Evolutionary conservation across 2,797 vertebrate genomes (phyloP).

Genomic region (Sitta carolinensis): DNA sequence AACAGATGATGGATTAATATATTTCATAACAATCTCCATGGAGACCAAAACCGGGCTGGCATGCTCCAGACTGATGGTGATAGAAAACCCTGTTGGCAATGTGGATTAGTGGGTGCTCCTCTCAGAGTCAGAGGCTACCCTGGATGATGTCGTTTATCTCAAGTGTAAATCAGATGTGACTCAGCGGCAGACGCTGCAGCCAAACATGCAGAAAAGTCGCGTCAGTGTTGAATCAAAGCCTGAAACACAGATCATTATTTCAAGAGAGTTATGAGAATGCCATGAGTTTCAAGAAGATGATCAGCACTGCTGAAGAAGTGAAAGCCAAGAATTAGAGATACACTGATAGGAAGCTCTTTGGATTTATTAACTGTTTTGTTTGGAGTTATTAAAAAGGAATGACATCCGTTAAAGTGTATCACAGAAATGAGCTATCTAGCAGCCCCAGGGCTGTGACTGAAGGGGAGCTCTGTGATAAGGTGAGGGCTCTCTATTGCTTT

Average conservation of each 20-base stretch:
- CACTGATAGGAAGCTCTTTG: constrained; percentile 2
- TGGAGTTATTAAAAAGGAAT: constrained; percentile 60
- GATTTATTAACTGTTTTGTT: constrained; percentile 66
- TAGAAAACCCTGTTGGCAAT: neutral
- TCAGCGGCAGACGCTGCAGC: constrained; percentile 19
- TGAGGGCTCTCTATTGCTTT: constrained; percentile 7
- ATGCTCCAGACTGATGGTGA: neutral
- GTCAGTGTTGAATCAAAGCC: constrained; percentile 34
- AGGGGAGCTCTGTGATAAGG: constrained; percentile 11
- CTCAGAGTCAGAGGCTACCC: neutral
- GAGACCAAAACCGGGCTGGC: neutral
- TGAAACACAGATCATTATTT: constrained; percentile 29
- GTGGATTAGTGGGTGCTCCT: constrained; percentile 3
- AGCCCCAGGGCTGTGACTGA: constrained; percentile 18
- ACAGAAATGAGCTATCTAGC: constrained; percentile 17
- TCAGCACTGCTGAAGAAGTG: neutral
- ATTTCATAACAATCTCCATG: constrained; percentile 15
- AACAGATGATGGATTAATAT: neutral
- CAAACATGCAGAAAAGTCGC: neutral
- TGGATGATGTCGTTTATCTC: neutral
- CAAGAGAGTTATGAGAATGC: constrained; percentile 33
- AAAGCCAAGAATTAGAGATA: constrained; percentile 44
- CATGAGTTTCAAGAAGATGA: neutral
- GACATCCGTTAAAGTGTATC: constrained; percentile 30
- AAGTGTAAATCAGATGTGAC: constrained; percentile 37